A percentile compares a stretch with the other conserved stretches of the same genome.
phyloP scores from a whole-genome alignment of 2,888 invertebrate species.

The Sphinx pinastri region DNA sequence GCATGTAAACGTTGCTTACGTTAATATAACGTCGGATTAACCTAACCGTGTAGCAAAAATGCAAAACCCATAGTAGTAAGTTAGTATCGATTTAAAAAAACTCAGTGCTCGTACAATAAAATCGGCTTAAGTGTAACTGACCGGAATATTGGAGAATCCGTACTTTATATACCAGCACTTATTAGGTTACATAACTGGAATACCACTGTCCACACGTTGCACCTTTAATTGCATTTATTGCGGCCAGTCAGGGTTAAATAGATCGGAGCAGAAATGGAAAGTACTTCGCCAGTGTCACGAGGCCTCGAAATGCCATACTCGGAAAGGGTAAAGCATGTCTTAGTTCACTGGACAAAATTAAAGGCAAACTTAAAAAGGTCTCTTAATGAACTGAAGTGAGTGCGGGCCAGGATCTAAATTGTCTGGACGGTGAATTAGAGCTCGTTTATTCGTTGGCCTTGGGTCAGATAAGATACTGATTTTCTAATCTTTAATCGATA shows the following conservation, averaged over 20 bases:
- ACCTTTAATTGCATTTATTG: conserved; percentile 51
- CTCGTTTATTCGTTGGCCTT: conserved; percentile 25
- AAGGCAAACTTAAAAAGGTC: conserved; percentile 4
- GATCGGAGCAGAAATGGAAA: conserved; percentile 36
- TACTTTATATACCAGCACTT: conserved; percentile 20
- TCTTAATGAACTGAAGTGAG: neutral
- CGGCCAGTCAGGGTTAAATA: conserved; percentile 44
- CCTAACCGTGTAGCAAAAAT: neutral
- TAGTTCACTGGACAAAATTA: neutral
- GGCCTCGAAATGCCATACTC: neutral
- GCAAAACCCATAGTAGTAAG: conserved; percentile 11
- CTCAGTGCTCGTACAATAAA: conserved; percentile 14
- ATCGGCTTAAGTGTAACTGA: conserved; percentile 25
- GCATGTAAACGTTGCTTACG: too few relatives aligned
- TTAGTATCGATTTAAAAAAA: conserved; percentile 19
- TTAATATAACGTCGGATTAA: too few relatives aligned
- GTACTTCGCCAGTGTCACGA: neutral
- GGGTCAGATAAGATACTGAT: conserved; percentile 23
- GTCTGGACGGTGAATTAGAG: conserved; percentile 4
- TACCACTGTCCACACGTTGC: conserved; percentile 43
- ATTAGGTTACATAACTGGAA: conserved; percentile 37
- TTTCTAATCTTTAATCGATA: conserved; percentile 6
- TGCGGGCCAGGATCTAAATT: conserved; percentile 5
- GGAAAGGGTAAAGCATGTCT: neutral
- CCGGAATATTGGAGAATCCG: conserved; percentile 23